A percentile compares a stretch with the other conserved stretches of the same genome.
phyloP scores from a whole-genome alignment of 2,113 vertebrate genomes.

The Mirza zaza region DNA sequence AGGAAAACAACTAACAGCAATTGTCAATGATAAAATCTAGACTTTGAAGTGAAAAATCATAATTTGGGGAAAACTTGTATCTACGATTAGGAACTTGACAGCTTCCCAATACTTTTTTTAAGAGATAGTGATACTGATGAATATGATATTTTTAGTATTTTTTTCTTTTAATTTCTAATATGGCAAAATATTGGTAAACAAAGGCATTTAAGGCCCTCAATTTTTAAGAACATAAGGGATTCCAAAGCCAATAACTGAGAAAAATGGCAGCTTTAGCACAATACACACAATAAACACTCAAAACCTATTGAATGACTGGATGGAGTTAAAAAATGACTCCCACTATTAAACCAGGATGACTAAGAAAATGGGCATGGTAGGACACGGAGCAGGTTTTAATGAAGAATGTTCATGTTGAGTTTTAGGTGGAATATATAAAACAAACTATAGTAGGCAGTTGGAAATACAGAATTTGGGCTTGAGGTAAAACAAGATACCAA shows the following conservation, averaged over 20 bases:
- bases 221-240: conserved; percentile 1
- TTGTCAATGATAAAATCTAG: not conserved
- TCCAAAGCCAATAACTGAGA: not conserved
- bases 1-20: not conserved
- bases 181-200: not conserved
- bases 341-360: not conserved
- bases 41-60: conserved; percentile 6
- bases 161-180: not conserved
- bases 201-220: not conserved
- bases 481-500: not conserved
- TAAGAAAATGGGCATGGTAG: not conserved
- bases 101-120: not conserved
- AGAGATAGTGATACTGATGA: not conserved
- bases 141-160: not conserved
- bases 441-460: not conserved
- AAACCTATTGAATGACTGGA: not conserved
- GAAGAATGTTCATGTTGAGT: not conserved
- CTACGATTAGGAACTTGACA: not conserved
- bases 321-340: not conserved
- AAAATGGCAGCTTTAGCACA: not conserved
- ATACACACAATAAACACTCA: not conserved
- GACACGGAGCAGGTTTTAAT: not conserved
- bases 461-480: not conserved
- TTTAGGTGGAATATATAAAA: not conserved
- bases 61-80: not conserved